These are phyloP conservation scores for Poeciliopsis paucimaculata DNA, from an alignment of 2,797 vertebrate species.

Conservation along the genomic window DNA sequence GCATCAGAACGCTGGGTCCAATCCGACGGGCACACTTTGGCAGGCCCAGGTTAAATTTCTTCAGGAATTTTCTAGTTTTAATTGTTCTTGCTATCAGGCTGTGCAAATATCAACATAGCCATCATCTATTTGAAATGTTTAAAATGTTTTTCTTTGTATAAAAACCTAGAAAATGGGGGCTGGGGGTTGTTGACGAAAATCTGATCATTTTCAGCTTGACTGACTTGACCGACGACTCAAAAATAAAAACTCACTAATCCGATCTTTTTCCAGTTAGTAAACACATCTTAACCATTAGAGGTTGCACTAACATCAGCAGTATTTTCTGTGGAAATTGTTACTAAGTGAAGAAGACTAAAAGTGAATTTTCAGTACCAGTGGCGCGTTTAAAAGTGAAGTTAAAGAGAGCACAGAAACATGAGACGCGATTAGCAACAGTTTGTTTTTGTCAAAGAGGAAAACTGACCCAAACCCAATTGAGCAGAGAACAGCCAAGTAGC, in stretches of 20 bases:
- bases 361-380: background rate
- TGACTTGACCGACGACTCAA: background rate
- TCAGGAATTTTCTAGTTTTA: no score
- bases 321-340: background rate
- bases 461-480: background rate
- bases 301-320: background rate
- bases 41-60: no score
- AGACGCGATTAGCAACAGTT: background rate
- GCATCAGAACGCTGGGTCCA: no score
- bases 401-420: background rate
- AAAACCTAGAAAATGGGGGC: no score
- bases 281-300: background rate
- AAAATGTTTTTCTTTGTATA: no score
- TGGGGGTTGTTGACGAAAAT: background rate
- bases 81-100: no score
- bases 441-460: background rate
- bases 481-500: background rate
- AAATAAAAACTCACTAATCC: background rate
- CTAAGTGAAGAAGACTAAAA: background rate
- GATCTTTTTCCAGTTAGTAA: background rate
- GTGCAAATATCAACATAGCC: no score
- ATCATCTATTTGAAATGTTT: no score
- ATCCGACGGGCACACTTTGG: no score
- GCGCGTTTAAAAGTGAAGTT: background rate
- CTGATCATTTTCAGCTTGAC: background rate